These are phyloP conservation scores for Lethenteron camtschaticum DNA, from an alignment of 2,113 vertebrate species.

Conservation along the genomic window DNA sequence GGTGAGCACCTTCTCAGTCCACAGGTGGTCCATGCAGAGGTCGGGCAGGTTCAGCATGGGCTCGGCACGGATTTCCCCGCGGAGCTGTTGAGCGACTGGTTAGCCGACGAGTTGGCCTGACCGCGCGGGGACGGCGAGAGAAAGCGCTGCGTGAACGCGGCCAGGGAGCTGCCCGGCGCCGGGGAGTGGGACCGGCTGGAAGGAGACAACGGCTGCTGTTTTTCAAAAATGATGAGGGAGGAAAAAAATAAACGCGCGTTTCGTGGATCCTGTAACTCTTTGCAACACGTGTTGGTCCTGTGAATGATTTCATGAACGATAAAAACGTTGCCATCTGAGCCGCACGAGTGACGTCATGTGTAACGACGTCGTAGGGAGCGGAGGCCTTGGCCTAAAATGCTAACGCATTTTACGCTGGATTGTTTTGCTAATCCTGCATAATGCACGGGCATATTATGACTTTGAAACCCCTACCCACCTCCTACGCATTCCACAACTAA, in stretches of 20 bases:
- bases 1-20: constrained; percentile 42
- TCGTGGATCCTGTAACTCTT: background rate
- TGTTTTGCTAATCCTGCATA: no score
- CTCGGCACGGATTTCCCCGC: constrained; percentile 41
- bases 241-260: background rate
- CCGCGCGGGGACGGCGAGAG: constrained; percentile 43
- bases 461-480: no score
- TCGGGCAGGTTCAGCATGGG: constrained; percentile 68
- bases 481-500: no score
- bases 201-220: background rate
- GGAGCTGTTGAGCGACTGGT: constrained; percentile 42
- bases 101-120: constrained; percentile 37
- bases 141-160: constrained; percentile 59
- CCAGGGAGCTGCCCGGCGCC: constrained; percentile 62
- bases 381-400: no score
- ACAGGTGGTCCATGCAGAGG: constrained; percentile 81
- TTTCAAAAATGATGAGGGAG: background rate
- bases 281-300: background rate
- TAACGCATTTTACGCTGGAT: no score
- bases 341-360: background rate
- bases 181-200: constrained; percentile 79
- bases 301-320: background rate
- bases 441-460: no score
- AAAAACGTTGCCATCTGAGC: background rate
- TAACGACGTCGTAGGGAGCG: background rate